phyloP scores from a whole-genome alignment of 2,113 vertebrate genomes.

The Cavia aperea region DNA sequence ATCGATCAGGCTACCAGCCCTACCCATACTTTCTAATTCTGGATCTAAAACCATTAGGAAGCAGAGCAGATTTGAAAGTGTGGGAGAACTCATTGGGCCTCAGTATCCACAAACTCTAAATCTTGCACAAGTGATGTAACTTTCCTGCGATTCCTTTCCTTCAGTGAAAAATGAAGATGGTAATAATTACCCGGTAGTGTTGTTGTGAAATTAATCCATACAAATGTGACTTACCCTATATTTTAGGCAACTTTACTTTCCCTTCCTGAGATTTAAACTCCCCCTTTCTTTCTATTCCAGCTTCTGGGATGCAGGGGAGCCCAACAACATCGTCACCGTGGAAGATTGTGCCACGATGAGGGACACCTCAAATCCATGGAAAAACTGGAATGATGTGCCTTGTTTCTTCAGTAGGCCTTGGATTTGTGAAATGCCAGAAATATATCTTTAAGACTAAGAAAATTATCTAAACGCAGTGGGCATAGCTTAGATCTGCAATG shows the following conservation, averaged over 20 bases:
- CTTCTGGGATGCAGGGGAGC: slow-evolving; percentile 67
- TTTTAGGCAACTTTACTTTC: background rate
- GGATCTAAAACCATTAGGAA: background rate
- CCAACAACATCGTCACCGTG: slow-evolving; percentile 41
- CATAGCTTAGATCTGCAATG: background rate
- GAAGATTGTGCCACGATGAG: slow-evolving; percentile 64
- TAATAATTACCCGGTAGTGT: background rate
- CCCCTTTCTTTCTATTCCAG: slow-evolving; percentile 26
- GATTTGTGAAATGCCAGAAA: slow-evolving; percentile 61
- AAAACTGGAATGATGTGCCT: slow-evolving; percentile 64
- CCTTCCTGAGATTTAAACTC: background rate
- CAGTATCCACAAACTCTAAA: background rate
- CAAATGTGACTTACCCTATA: background rate
- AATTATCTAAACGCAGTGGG: background rate
- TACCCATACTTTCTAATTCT: background rate
- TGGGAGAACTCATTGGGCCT: background rate
- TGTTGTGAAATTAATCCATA: background rate
- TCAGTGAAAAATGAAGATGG: background rate
- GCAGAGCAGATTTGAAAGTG: background rate
- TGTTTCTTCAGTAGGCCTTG: slow-evolving; percentile 47
- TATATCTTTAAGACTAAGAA: background rate
- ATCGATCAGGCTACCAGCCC: background rate
- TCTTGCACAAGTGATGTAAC: background rate
- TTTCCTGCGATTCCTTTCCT: background rate
- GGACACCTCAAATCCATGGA: slow-evolving; percentile 54